Conservation (phyloP, 2,888 invertebrate species). For the Dexiosoma caninum region DNA sequence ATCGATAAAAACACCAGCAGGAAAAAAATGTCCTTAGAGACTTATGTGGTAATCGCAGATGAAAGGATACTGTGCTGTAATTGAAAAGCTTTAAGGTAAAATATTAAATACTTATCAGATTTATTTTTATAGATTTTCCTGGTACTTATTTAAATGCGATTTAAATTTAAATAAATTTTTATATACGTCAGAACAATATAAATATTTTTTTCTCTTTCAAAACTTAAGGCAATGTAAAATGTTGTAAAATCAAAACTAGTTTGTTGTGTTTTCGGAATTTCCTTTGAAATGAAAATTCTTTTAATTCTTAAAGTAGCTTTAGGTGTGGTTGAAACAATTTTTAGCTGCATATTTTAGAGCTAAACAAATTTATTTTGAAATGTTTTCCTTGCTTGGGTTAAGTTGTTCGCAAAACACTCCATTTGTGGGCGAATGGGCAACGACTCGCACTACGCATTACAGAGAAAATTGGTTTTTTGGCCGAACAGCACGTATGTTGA, state of each 20-base stretch:
- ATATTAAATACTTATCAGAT: conserved; percentile 43
- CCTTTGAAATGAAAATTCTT: too few relatives aligned
- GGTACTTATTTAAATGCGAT: not conserved
- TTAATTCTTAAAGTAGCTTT: too few relatives aligned
- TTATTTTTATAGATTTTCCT: conserved; percentile 3
- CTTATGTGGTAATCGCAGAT: conserved; percentile 56
- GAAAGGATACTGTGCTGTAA: conserved; percentile 26
- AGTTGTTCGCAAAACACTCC: too few relatives aligned
- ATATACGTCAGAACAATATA: not conserved
- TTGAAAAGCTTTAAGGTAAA: conserved; percentile 47
- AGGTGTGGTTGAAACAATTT: too few relatives aligned
- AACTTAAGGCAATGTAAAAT: conserved; percentile 35
- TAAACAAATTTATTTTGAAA: too few relatives aligned
- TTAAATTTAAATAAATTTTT: conserved; percentile 19
- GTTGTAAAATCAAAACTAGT: not conserved
- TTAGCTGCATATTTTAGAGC: too few relatives aligned
- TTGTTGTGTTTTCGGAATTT: too few relatives aligned
- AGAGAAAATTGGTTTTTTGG: too few relatives aligned
- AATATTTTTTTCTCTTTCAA: not conserved
- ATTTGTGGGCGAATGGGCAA: too few relatives aligned
- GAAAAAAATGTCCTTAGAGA: conserved; percentile 51
- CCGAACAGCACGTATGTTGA: too few relatives aligned
- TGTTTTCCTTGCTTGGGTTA: too few relatives aligned
- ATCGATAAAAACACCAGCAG: not conserved
- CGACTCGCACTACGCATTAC: too few relatives aligned